Percentiles rank a stretch among this genome's conserved stretches.
Conservation (phyloP, 2,113 vertebrate species). For the Anhinga anhinga region DNA sequence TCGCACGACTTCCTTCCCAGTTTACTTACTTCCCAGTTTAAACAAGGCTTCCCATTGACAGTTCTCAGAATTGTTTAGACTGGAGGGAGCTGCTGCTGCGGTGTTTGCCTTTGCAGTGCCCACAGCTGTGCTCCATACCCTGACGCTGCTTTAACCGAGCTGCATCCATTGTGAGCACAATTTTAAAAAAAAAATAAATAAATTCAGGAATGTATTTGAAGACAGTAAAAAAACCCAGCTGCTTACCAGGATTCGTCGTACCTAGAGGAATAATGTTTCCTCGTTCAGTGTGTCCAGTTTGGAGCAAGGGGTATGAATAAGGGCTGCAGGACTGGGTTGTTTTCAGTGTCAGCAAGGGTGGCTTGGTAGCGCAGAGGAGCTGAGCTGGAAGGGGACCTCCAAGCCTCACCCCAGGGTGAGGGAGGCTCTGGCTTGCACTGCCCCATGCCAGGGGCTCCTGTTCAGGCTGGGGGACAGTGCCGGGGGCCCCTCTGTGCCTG, state of each 20-base stretch:
- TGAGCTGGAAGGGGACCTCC: fast-evolving
- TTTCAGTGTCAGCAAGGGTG: fast-evolving
- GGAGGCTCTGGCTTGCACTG: not conserved
- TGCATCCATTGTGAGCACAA: not conserved
- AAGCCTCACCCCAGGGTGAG: not conserved
- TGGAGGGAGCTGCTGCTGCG: not conserved
- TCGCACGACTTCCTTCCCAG: not conserved
- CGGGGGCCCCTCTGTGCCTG: not conserved
- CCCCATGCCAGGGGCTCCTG: fast-evolving
- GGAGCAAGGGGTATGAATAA: not conserved
- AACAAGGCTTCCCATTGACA: not conserved
- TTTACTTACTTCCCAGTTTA: not conserved
- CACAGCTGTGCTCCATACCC: not conserved
- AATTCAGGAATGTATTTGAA: not conserved
- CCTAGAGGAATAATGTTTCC: not conserved
- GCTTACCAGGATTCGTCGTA: not conserved
- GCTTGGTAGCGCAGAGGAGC: fast-evolving
- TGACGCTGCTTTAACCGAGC: not conserved
- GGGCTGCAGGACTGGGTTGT: not conserved
- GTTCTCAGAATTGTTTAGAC: not conserved
- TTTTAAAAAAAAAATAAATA: not conserved
- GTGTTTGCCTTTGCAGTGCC: not conserved
- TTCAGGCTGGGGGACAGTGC: not conserved
- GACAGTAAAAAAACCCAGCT: not conserved
- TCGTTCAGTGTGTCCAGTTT: not conserved